A percentile compares a stretch with the other conserved stretches of the same genome.
Evolutionary conservation across 2,113 vertebrate genomes (phyloP).

Genomic region (Burhinus bistriatus): DNA sequence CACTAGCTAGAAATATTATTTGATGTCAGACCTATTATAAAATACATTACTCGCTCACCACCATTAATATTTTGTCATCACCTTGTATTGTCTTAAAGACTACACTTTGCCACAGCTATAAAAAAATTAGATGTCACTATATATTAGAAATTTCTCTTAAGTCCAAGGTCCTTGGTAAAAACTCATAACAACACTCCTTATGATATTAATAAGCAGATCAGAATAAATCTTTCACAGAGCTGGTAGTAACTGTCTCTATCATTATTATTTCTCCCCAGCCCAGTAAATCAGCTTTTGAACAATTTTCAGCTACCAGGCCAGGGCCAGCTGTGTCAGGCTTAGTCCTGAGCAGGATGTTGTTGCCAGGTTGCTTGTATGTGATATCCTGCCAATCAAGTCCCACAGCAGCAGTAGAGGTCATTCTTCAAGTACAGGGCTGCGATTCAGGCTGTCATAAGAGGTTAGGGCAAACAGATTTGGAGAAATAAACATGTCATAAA

Average conservation of each 20-base stretch:
- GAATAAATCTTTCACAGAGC: not conserved
- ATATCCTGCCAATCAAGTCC: not conserved
- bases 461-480: slow-evolving; percentile 1
- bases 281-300: not conserved
- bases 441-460: slow-evolving; percentile 1
- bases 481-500: not conserved
- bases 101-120: not conserved
- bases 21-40: not conserved
- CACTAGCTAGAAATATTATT: not conserved
- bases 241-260: not conserved
- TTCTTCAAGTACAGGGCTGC: not conserved
- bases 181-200: not conserved
- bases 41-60: not conserved
- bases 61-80: not conserved
- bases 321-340: not conserved
- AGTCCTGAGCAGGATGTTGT: not conserved
- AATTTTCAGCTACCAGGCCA: not conserved
- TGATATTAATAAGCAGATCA: not conserved
- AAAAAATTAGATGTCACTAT: not conserved
- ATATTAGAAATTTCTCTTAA: not conserved
- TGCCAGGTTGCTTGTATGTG: not conserved
- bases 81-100: not conserved
- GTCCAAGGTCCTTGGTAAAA: not conserved
- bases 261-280: not conserved
- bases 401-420: not conserved